Conservation (phyloP, 2,888 invertebrate species). For the Chouioia cunea region DNA sequence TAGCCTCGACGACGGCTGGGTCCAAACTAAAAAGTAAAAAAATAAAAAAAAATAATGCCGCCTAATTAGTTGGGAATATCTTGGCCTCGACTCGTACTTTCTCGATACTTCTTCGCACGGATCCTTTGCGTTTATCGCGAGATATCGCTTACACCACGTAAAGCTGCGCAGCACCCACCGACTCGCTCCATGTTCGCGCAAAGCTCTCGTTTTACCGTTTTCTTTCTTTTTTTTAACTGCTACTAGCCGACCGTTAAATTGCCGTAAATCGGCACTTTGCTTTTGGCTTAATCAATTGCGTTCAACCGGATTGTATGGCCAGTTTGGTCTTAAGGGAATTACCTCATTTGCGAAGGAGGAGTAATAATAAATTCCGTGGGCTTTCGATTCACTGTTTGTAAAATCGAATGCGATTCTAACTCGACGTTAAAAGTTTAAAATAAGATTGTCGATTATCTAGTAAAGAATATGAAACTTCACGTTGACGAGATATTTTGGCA, state of each 20-base stretch:
- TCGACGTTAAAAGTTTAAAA: too few species aligned
- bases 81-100: slow-evolving; percentile 28
- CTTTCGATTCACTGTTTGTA: slow-evolving; percentile 8
- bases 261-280: slow-evolving; percentile 31
- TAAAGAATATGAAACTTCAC: too few species aligned
- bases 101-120: not conserved
- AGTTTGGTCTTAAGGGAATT: slow-evolving; percentile 23
- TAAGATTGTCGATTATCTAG: too few species aligned
- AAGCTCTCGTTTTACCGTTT: too few species aligned
- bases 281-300: slow-evolving; percentile 41
- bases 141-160: slow-evolving; percentile 37
- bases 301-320: slow-evolving; percentile 26
- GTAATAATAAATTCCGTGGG: slow-evolving; percentile 38
- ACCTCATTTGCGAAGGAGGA: slow-evolving; percentile 25
- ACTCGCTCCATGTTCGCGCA: too few species aligned
- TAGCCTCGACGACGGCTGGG: slow-evolving; percentile 47
- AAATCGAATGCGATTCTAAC: slow-evolving; percentile 4
- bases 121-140: slow-evolving; percentile 40
- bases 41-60: slow-evolving; percentile 45
- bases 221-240: not conserved
- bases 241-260: slow-evolving; percentile 26
- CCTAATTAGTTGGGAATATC: slow-evolving; percentile 61
- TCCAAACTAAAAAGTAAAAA: not conserved
- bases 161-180: too few species aligned
- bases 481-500: too few species aligned